Evolutionary conservation across 2,113 vertebrate genomes (phyloP).

Genomic region (Heloderma charlesbogerti): DNA sequence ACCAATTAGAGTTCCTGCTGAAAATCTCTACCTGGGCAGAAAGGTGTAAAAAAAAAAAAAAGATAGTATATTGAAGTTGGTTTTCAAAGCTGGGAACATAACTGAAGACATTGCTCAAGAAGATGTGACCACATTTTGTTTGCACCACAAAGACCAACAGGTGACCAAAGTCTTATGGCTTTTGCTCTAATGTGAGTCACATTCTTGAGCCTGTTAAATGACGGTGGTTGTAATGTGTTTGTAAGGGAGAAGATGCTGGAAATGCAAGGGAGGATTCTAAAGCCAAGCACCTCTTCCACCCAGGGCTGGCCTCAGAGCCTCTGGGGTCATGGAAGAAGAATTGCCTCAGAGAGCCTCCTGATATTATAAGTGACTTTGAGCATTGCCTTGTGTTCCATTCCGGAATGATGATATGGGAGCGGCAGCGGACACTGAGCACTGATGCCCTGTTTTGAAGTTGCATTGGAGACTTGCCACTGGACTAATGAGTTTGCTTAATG

Average conservation of each 20-base stretch:
- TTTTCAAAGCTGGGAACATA: conserved; percentile 34
- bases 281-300: conserved; percentile 56
- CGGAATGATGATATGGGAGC: not conserved
- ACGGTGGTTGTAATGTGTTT: conserved; percentile 47
- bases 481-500: not conserved
- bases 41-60: not conserved
- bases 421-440: not conserved
- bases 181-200: not conserved
- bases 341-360: not conserved
- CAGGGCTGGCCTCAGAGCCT: not conserved
- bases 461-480: not conserved
- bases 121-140: conserved; percentile 15
- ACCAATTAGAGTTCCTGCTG: not conserved
- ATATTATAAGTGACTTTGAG: not conserved
- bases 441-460: not conserved
- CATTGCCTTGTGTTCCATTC: too few species aligned
- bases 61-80: not conserved
- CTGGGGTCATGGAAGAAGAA: not conserved
- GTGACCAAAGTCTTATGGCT: conserved; percentile 10
- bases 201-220: conserved; percentile 18
- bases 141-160: conserved; percentile 15
- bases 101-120: conserved; percentile 11
- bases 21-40: conserved; percentile 49
- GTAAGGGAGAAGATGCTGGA: conserved; percentile 38
- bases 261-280: conserved; percentile 49